These are phyloP conservation scores for Botia kubotai DNA, from an alignment of 2,797 vertebrate species.

Conservation along the genomic window DNA sequence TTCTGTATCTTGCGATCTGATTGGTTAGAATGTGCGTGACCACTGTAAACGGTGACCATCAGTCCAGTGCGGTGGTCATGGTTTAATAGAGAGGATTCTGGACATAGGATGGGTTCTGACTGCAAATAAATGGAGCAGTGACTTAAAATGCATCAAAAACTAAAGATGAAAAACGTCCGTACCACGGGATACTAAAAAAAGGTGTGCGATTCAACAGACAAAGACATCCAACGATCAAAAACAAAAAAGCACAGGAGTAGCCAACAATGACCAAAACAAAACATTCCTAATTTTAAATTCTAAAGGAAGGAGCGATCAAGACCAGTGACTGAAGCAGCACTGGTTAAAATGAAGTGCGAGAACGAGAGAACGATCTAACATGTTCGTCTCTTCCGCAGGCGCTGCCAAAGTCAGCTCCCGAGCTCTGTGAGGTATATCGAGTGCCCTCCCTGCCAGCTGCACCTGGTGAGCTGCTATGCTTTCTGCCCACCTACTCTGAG, in stretches of 20 bases:
- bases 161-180: neutral
- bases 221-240: neutral
- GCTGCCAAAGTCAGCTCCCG: conserved; percentile 21
- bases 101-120: too few species aligned
- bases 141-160: neutral
- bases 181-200: neutral
- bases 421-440: conserved; percentile 13
- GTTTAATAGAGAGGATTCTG: too few species aligned
- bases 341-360: neutral
- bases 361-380: conserved; percentile 7
- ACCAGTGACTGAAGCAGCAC: neutral
- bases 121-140: neutral
- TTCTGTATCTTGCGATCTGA: neutral
- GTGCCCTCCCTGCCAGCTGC: conserved; percentile 38
- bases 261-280: neutral
- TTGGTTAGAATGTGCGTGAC: neutral
- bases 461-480: conserved; percentile 50
- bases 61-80: too few species aligned
- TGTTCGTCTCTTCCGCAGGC: conserved; percentile 19
- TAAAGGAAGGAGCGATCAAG: neutral
- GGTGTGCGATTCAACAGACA: too few species aligned
- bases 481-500: conserved; percentile 78
- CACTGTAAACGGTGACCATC: neutral
- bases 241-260: neutral
- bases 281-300: neutral